phyloP scores from a whole-genome alignment of 2,888 invertebrate genomes.

The Eulithis prunata region DNA sequence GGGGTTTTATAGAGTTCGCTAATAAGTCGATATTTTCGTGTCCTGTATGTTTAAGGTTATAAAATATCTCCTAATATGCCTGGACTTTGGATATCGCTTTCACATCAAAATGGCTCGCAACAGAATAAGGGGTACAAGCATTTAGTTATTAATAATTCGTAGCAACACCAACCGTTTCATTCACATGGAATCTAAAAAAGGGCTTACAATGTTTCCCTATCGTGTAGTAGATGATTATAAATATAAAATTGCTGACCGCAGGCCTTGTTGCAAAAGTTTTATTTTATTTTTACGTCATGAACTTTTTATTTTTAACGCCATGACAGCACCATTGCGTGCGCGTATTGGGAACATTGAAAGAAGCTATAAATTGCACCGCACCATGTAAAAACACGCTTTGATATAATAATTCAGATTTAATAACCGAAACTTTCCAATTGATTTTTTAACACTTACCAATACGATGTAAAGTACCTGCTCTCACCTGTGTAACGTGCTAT shows the following conservation, averaged over 20 bases:
- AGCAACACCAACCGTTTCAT: conserved; percentile 25
- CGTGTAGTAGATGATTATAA: conserved; percentile 61
- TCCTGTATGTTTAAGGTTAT: too few relatives aligned
- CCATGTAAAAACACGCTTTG: conserved; percentile 60
- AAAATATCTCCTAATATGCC: too few relatives aligned
- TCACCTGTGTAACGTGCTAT: too few relatives aligned
- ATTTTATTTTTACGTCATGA: conserved; percentile 27
- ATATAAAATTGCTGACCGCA: conserved; percentile 70
- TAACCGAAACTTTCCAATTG: conserved; percentile 37
- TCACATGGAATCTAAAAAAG: conserved; percentile 47
- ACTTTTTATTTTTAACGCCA: conserved; percentile 57
- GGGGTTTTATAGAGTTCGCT: too few relatives aligned
- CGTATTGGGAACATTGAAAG: conserved; percentile 67
- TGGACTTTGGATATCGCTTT: too few relatives aligned
- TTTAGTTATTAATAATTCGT: conserved; percentile 8
- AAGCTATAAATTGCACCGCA: conserved; percentile 61
- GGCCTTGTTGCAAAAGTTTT: conserved; percentile 55
- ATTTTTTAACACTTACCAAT: conserved; percentile 27
- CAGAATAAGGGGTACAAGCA: not conserved
- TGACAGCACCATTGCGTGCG: conserved; percentile 66
- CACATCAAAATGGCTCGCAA: too few relatives aligned
- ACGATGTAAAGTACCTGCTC: not conserved
- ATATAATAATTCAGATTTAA: conserved; percentile 57
- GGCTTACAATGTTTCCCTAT: conserved; percentile 58
- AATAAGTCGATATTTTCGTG: too few relatives aligned